phyloP scores from a whole-genome alignment of 2,797 vertebrate genomes.

The Harpagifer antarcticus region DNA sequence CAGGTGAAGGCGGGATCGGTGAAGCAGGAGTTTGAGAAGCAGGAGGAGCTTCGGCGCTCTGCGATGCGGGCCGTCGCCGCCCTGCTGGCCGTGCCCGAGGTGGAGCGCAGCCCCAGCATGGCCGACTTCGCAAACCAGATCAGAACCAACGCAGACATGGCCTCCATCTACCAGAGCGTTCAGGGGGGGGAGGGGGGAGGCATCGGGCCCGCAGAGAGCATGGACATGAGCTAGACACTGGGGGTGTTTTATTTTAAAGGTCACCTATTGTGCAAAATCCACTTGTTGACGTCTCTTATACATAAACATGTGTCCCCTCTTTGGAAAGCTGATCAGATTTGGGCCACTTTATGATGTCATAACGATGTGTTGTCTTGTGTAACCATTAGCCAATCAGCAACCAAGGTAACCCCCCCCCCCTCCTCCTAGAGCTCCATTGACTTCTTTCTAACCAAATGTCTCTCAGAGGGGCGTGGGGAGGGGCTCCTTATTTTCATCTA shows the following conservation, averaged over 20 bases:
- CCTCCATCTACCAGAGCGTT: slow-evolving; percentile 92
- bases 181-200: slow-evolving; percentile 88
- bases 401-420: too few relatives aligned
- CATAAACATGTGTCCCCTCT: too few relatives aligned
- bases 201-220: slow-evolving; percentile 80
- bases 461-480: too few relatives aligned
- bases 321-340: too few relatives aligned
- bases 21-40: slow-evolving; percentile 98
- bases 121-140: slow-evolving; percentile 94
- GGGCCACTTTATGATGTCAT: too few relatives aligned
- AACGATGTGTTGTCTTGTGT: too few relatives aligned
- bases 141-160: slow-evolving; percentile 90
- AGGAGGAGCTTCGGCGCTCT: slow-evolving; percentile 94
- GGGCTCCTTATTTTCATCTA: too few relatives aligned
- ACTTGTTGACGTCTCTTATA: too few relatives aligned
- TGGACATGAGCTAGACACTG: slow-evolving; percentile 91
- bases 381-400: too few relatives aligned
- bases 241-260: neutral
- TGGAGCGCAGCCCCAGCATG: slow-evolving; percentile 91
- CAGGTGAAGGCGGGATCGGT: slow-evolving; percentile 96
- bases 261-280: too few relatives aligned
- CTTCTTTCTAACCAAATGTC: too few relatives aligned
- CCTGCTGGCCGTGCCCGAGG: slow-evolving; percentile 92
- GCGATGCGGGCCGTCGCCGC: slow-evolving; percentile 95
- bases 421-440: too few relatives aligned